These are phyloP conservation scores for Calliphora vicina DNA, from an alignment of 1,140 invertebrate species.

Conservation along the genomic window DNA sequence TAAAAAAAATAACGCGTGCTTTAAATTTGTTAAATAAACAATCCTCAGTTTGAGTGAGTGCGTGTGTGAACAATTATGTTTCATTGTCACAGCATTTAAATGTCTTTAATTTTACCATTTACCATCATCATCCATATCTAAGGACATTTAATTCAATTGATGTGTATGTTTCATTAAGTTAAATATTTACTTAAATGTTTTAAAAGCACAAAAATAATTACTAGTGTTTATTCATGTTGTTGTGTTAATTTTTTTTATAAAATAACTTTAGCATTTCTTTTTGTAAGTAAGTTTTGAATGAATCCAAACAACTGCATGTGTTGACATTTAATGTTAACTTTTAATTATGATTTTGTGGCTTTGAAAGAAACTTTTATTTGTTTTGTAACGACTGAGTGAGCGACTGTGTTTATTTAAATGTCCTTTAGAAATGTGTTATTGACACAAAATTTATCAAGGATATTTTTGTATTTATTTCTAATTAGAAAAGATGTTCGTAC, in stretches of 20 bases:
- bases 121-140: background rate
- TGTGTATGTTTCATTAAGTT: background rate
- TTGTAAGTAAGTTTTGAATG: background rate
- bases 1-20: background rate
- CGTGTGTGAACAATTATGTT: background rate
- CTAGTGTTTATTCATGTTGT: no score
- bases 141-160: constrained; percentile 9
- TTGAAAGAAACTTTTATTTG: constrained; percentile 10
- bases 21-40: constrained; percentile 14
- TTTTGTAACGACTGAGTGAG: background rate
- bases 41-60: background rate
- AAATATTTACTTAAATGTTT: background rate
- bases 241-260: background rate
- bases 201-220: background rate
- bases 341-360: constrained; percentile 5
- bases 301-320: background rate
- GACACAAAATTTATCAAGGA: background rate
- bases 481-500: background rate
- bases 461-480: background rate
- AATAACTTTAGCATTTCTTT: background rate
- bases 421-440: background rate
- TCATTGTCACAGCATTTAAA: no score
- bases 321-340: constrained; percentile 3
- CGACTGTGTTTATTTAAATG: background rate
- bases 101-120: background rate